Conservation (phyloP, 1,140 invertebrate species). For the Chironomus striatipennis region DNA sequence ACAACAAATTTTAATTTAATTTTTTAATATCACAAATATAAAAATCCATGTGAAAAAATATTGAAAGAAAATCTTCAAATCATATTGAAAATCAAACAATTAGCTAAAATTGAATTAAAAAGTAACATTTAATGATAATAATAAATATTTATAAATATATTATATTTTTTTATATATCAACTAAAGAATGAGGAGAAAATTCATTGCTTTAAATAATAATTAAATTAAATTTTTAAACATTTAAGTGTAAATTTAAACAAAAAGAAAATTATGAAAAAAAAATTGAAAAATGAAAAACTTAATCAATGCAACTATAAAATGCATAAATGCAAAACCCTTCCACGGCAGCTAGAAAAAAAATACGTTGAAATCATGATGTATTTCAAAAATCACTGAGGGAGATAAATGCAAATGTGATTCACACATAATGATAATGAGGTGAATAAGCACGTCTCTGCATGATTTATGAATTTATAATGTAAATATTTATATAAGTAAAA, state of each 20-base stretch:
- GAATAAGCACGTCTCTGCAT: too few species aligned
- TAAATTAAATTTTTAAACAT: neutral
- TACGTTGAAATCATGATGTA: neutral
- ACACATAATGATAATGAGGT: too few species aligned
- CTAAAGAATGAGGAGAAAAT: neutral
- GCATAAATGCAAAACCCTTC: constrained; percentile 17
- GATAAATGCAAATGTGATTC: too few species aligned
- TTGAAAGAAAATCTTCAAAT: neutral
- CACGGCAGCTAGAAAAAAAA: constrained; percentile 23
- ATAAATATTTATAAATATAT: neutral
- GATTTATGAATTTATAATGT: too few species aligned
- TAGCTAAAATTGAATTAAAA: neutral
- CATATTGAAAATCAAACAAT: constrained; percentile 11
- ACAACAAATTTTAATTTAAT: neutral
- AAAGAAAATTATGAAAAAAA: too few species aligned
- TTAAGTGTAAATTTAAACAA: too few species aligned
- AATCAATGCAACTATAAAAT: constrained; percentile 20
- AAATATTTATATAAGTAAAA: too few species aligned
- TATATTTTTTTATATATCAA: constrained; percentile 16
- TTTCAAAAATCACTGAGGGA: too few species aligned
- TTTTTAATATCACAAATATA: neutral
- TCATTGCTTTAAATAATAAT: neutral
- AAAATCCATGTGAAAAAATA: neutral
- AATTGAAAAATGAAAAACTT: neutral
- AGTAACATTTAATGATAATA: neutral